These are phyloP conservation scores for Apodemia mormo DNA, from an alignment of 2,888 invertebrate genomes.

Conservation along the genomic window DNA sequence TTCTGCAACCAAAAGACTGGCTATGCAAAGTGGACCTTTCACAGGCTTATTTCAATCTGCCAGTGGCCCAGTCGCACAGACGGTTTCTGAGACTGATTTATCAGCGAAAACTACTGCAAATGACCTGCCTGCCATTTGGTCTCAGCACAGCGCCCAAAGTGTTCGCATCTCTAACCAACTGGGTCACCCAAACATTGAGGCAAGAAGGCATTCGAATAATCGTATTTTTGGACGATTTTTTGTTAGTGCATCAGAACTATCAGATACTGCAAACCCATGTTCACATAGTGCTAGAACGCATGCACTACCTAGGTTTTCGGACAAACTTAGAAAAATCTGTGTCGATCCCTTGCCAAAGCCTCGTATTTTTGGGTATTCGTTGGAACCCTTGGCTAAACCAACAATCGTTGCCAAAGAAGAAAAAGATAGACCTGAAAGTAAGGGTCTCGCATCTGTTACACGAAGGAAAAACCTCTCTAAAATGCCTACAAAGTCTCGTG, in stretches of 20 bases:
- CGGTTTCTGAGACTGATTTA: not conserved
- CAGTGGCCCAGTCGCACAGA: no score
- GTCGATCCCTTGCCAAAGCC: not conserved
- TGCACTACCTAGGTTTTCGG: slow-evolving; percentile 4
- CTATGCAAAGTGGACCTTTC: no score
- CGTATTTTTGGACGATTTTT: slow-evolving; percentile 16
- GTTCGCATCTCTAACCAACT: not conserved
- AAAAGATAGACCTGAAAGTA: not conserved
- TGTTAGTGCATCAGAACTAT: slow-evolving; percentile 16
- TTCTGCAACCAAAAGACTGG: not conserved
- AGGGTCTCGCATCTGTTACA: slow-evolving; percentile 6
- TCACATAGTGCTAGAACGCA: not conserved
- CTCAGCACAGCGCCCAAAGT: no score
- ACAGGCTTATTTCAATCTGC: no score
- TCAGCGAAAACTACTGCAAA: not conserved
- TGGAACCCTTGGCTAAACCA: slow-evolving; percentile 25
- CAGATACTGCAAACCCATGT: slow-evolving; percentile 10
- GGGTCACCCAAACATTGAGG: not conserved
- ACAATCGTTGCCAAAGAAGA: slow-evolving; percentile 14
- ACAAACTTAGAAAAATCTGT: slow-evolving; percentile 13
- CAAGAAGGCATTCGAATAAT: not conserved
- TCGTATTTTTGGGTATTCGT: slow-evolving; percentile 17
- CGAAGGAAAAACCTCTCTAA: not conserved
- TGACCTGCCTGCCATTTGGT: not conserved
- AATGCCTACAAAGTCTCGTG: slow-evolving; percentile 1